Base-by-base conservation (phyloP, 1,140 invertebrate species). In the Sycobia sp. region DNA sequence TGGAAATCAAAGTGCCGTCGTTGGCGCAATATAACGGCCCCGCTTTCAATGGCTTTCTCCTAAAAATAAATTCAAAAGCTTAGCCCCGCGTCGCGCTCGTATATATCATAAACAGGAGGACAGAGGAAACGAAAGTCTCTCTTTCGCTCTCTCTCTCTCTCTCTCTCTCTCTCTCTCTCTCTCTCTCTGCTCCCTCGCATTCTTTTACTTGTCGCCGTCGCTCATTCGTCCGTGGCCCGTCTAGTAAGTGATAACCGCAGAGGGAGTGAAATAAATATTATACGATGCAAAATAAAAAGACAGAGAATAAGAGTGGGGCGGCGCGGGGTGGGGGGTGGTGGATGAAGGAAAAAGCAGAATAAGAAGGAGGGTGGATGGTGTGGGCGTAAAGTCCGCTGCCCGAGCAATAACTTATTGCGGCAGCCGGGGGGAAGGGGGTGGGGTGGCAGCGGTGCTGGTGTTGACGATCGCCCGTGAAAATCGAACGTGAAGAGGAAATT, bases 401-500 rank as follows among this genome's bases (percentile, higher is more conserved):
- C 46, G 57, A 69, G 70, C 73, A 71, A 69, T 69, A 73, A 75
- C 61, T 76, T 72, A 73, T 72, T 71, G 73, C 69, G 67, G 59
- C n/a, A n/a, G 29, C 29, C 29, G 29, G 11, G 55, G 32, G 59
- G 59, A n/a, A n/a, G n/a, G n/a, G n/a, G n/a, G n/a, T n/a, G n/a
- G n/a, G n/a, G 73, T 68, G 67, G 59, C n/a, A n/a, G 29, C 29
- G 5, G 29, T 7, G 55, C 25, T 55, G 59, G 53, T 62, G 66
- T 70, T 67, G 69, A 70, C 68, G 69, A 39, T 50, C 59, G 65
- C 57, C 61, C 69, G 73, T 75, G 73, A 76, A 76, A 76, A 78
- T 76, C 76, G 73, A 77, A 76, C 71, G 75, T 55, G 67, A 69
- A 66, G 68, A 72, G 76, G 76, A 78, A 78, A 78, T 78, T 78